A percentile compares a stretch with the other conserved stretches of the same genome.
Conservation (phyloP, 2,113 vertebrate genomes). For the Sinocyclocheilus anshuiensis region DNA sequence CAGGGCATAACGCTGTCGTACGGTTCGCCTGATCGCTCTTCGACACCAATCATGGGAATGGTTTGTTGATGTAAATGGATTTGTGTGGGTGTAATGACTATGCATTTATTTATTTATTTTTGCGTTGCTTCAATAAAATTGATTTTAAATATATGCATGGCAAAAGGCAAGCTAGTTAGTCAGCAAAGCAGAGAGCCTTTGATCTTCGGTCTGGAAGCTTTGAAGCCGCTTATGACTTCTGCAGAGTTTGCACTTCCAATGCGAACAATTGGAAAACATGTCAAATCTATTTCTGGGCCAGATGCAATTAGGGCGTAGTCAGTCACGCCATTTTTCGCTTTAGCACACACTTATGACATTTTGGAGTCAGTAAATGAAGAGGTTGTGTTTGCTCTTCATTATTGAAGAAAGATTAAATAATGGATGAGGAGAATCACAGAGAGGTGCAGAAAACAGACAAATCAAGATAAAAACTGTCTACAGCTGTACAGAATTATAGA, state of each 20-base stretch:
- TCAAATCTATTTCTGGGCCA: slow-evolving; percentile 28
- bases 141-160: slow-evolving; percentile 20
- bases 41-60: slow-evolving; percentile 29
- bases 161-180: slow-evolving; percentile 12
- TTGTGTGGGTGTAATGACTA: slow-evolving; percentile 32
- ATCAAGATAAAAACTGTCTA: not conserved
- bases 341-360: not conserved
- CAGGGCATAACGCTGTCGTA: not conserved
- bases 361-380: slow-evolving; percentile 22
- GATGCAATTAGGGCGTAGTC: slow-evolving; percentile 3
- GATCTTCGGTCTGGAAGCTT: slow-evolving; percentile 23
- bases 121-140: not conserved
- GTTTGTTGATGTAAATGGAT: slow-evolving; percentile 29
- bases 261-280: slow-evolving; percentile 23
- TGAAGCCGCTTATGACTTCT: slow-evolving; percentile 16
- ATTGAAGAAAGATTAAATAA: slow-evolving; percentile 38
- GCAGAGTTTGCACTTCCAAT: slow-evolving; percentile 29
- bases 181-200: not conserved
- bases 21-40: slow-evolving; percentile 7
- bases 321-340: not conserved
- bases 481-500: not conserved
- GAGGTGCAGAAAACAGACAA: not conserved
- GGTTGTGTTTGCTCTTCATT: not conserved
- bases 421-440: not conserved
- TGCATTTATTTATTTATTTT: slow-evolving; percentile 33